Conservation (phyloP, 2,113 vertebrate species). For the cat (Felis catus) region F.catus_Fca126_mat1.0 CM031419.1:49975001-49975500, state of each 20-base stretch:
- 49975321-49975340: not conserved
- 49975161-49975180: conserved; percentile 32
- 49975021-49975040: not conserved
- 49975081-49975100: rapidly evolving
- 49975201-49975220: conserved; percentile 28
- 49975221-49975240: not conserved
- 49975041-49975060: not conserved
- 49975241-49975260: not conserved
- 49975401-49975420: not conserved
- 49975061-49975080: conserved; percentile 20
- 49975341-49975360: conserved; percentile 47
- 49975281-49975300: conserved; percentile 15
- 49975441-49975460: conserved; percentile 56
- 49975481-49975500: conserved; percentile 70
- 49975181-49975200: not conserved
- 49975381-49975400: conserved; percentile 33
- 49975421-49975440: conserved; percentile 16
- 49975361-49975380: conserved; percentile 33
- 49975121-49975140: not conserved
- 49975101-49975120: conserved; percentile 21
- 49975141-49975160: conserved; percentile 57
- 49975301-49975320: not conserved
- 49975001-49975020: conserved; percentile 15
- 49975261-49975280: not conserved
- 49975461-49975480: not conserved